Conservation (phyloP, 2,888 invertebrate genomes). For the Zele albiditarsus region DNA sequence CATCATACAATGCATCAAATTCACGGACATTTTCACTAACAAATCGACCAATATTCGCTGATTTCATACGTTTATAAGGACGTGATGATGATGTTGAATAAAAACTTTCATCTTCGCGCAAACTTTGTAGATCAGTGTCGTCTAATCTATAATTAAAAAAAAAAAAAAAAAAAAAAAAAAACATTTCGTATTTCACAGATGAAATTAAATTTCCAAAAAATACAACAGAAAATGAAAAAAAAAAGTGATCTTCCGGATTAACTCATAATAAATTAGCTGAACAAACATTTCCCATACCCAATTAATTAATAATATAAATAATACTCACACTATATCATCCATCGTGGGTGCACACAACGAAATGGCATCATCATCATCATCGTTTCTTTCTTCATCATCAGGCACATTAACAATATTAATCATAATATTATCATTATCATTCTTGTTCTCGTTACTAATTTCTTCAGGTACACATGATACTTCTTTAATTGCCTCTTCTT, state of each 20-base stretch:
- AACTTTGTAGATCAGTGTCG: neutral
- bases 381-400: neutral
- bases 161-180: neutral
- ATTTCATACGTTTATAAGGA: constrained; percentile 33
- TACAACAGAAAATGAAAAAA: neutral
- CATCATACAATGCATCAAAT: neutral
- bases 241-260: neutral
- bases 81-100: neutral
- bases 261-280: no score
- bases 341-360: constrained; percentile 53
- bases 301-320: neutral
- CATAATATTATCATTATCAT: neutral
- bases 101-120: neutral
- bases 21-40: neutral
- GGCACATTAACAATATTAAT: neutral
- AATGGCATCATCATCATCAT: constrained; percentile 50
- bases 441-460: neutral
- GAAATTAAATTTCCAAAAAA: neutral
- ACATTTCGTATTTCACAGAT: no score
- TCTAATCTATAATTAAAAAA: neutral
- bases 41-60: constrained; percentile 33
- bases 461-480: neutral
- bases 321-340: constrained; percentile 39
- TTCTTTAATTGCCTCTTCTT: neutral
- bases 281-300: neutral